Evolutionary conservation across 1,140 invertebrate genomes (phyloP), one percentile per base, ranked within the genome.

Genomic region (Cydia fagiglandana): DNA sequence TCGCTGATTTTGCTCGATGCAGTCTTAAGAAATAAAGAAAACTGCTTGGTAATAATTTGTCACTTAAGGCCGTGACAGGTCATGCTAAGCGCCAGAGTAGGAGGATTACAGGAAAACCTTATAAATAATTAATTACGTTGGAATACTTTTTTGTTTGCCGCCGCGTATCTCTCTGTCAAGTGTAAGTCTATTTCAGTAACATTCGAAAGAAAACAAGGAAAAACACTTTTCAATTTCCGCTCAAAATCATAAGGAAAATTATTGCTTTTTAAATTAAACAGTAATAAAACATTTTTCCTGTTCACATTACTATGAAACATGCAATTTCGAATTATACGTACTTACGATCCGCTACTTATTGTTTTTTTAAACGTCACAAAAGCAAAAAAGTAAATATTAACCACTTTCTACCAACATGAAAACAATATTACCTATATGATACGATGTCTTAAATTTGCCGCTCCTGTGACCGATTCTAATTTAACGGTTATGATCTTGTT

Each of bases 51-150:
- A 83, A 86, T 90, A 87, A 90, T 90, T 90, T 88, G 86, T 90
- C 88, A 89, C 84, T 86, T 82, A 89, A 80, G 77, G 80, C 79
- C 78, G 80, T 88, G 88, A 88, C 88, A 88, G 84, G 81, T 41
- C 78, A 74, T 28, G 74, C 77, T 75, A 83, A 88, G 86, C 78
- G 85, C 84, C 81, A 74, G 68, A 81, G 78, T 76, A 79, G 78
- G 77, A 73, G 81, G 84, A 86, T 86, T 86, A 87, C 78, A 78
- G 80, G 80, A 79, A 84, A 86, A 88, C 86, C 85, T 88, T 91
- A 87, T 91, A 88, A 91, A 91, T 91, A 89, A 91, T 89, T 89
- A 88, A 91, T 81, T 86, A 79, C 75, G 77, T 78, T 50, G 75
- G 68, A 75, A 74, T 64, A 86, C 80, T 88, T 84, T 89, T 84